Evolutionary conservation across 2,888 invertebrate genomes (phyloP).

Genomic region (Diplazon laetatorius): DNA sequence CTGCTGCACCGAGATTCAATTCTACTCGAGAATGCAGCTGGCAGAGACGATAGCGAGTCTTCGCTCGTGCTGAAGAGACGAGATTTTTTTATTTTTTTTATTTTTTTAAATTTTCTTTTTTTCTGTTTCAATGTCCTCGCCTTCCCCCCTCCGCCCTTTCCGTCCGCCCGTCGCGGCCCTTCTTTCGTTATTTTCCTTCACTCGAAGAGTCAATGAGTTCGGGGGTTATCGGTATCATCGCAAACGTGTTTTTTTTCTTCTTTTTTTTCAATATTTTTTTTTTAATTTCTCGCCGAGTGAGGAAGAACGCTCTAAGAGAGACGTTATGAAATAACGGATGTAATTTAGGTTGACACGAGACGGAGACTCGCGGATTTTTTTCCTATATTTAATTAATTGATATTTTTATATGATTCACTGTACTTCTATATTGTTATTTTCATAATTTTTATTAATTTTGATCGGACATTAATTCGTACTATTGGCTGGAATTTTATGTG

Average conservation of each 20-base stretch:
- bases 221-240: slow-evolving; percentile 60
- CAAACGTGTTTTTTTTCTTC: no score
- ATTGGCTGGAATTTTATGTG: no score
- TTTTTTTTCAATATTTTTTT: no score
- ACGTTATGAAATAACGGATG: slow-evolving; percentile 43
- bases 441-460: no score
- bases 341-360: slow-evolving; percentile 6
- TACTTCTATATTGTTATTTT: no score
- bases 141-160: slow-evolving; percentile 27
- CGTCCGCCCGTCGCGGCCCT: slow-evolving; percentile 45
- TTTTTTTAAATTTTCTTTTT: slow-evolving; percentile 9
- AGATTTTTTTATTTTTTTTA: slow-evolving; percentile 35
- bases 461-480: no score
- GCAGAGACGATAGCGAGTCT: slow-evolving; percentile 45
- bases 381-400: no score
- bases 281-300: slow-evolving; percentile 16
- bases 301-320: slow-evolving; percentile 39
- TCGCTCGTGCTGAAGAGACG: slow-evolving; percentile 45
- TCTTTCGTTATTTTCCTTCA: slow-evolving; percentile 45
- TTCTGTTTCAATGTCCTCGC: slow-evolving; percentile 20
- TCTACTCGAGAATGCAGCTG: slow-evolving; percentile 58
- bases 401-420: no score
- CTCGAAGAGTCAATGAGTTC: slow-evolving; percentile 60
- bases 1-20: slow-evolving; percentile 56
- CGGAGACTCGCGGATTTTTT: not conserved